These are phyloP conservation scores for Dendrophyllia cribrosa DNA, from an alignment of 64 coral and sea anemone species.

Conservation along the genomic window DNA sequence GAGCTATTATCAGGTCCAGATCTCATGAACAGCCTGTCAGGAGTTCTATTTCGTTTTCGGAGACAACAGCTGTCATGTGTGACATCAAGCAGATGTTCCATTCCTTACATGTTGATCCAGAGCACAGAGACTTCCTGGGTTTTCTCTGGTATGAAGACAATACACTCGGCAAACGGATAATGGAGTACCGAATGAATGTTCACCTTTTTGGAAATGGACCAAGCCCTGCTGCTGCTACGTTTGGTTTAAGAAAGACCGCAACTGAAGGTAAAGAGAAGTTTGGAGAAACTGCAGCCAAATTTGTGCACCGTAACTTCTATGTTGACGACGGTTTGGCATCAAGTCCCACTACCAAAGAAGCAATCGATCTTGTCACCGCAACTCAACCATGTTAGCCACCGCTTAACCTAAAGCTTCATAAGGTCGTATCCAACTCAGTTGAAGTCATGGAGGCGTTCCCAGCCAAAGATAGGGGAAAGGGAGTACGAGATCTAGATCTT, in stretches of 20 bases:
- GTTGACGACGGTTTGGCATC: constrained; percentile 44
- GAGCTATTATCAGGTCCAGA: constrained; percentile 18
- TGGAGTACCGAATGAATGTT: constrained; percentile 47
- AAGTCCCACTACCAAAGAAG: constrained; percentile 14
- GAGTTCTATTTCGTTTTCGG: too few species aligned
- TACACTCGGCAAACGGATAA: background rate
- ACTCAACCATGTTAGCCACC: constrained; percentile 7
- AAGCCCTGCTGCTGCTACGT: constrained; percentile 17
- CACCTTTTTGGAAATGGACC: constrained; percentile 28
- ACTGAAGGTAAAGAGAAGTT: background rate
- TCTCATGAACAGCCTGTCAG: background rate
- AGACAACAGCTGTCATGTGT: background rate
- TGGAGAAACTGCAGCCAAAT: background rate
- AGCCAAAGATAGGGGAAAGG: too few species aligned
- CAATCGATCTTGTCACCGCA: constrained; percentile 17
- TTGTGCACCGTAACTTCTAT: constrained; percentile 45
- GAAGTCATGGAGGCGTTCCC: too few species aligned
- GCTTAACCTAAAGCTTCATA: background rate
- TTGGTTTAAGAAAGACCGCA: constrained; percentile 21
- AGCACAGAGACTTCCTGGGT: constrained; percentile 12
- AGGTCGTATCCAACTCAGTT: too few species aligned
- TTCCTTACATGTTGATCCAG: constrained; percentile 15
- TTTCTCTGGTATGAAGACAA: constrained; percentile 50
- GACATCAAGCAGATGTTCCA: constrained; percentile 46
- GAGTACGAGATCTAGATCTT: too few species aligned